Evolutionary conservation across 2,113 vertebrate genomes (phyloP), one percentile per base, ranked within the genome.

Genomic region (Pampusana beccarii): DNA sequence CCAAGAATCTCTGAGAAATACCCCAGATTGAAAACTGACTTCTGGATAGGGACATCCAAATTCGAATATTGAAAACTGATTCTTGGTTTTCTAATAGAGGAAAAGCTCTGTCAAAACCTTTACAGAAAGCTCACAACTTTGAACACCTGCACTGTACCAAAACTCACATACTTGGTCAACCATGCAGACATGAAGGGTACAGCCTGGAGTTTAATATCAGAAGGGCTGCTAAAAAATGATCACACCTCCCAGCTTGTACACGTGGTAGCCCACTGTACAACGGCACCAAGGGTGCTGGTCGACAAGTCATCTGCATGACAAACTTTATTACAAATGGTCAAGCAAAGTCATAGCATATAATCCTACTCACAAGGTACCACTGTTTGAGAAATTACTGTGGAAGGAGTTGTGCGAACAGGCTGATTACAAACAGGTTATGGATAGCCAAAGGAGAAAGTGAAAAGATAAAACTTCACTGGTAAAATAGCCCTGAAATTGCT

Each of bases 251-350:
- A 38, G 23, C 56, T 36, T 33, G 12, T 28, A 54, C 10, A 7
- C 0, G 1, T 34, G 7, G 24, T 24, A 4, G 5, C 42, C 51
- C 44, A 6, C 15, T 16, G 34, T 51, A 25, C 46, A 69, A 24
- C 38, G 54, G 21, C 42, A 44, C 54, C 61, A 23, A 80, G 25
- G 24, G 11, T 46, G 51, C 9, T 46, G 51, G 67, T 46, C 4
- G 1, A 31, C 38, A 80, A 58, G 34, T 51, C 31, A 33, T 42
- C 26, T 16, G 21, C 9, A 18, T 44, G 36, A 58, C 58, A 60
- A 79, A 24, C 19, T 80, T 79, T 34, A 34, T 80, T 73, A 5
- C 16, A 60, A 53, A 31, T 6, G 18, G 42, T 6, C 42, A 81
- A 62, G 61, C 0, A 0, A 31, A 62, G 21, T 44, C 34, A 16